These are phyloP conservation scores for Sula dactylatra DNA, from an alignment of 2,113 vertebrate genomes.

Conservation along the genomic window DNA sequence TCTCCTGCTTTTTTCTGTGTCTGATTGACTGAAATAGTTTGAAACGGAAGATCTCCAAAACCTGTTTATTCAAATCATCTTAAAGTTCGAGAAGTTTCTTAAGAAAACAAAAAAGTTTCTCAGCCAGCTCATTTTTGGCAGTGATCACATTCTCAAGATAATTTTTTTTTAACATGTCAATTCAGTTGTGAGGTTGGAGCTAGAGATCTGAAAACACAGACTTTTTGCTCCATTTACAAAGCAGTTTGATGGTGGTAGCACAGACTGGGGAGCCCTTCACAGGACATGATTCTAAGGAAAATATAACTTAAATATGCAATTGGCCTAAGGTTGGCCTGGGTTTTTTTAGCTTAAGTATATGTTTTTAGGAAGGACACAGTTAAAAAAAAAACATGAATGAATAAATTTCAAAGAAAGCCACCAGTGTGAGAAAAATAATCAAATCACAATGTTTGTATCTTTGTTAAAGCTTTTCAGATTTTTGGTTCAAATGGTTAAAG, in stretches of 20 bases:
- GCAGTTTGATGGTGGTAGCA: neutral
- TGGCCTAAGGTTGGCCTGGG: neutral
- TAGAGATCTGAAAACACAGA: neutral
- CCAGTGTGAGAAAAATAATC: neutral
- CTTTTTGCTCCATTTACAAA: neutral
- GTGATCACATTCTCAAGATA: neutral
- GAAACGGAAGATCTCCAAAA: neutral
- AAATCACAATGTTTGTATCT: neutral
- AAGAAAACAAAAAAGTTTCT: neutral
- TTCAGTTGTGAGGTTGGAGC: neutral
- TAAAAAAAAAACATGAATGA: neutral
- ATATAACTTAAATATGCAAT: neutral
- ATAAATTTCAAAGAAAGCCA: neutral
- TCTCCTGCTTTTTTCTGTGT: neutral
- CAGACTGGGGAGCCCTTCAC: neutral
- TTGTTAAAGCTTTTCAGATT: neutral
- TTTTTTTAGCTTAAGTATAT: neutral
- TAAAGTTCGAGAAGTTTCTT: neutral
- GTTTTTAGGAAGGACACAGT: neutral
- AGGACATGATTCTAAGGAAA: neutral
- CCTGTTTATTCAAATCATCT: neutral
- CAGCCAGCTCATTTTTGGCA: neutral
- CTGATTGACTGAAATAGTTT: neutral
- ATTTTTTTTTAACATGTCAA: neutral
- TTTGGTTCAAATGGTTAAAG: neutral